Evolutionary conservation across 2,797 vertebrate species (phyloP).

Genomic region (Nannoperca australis): DNA sequence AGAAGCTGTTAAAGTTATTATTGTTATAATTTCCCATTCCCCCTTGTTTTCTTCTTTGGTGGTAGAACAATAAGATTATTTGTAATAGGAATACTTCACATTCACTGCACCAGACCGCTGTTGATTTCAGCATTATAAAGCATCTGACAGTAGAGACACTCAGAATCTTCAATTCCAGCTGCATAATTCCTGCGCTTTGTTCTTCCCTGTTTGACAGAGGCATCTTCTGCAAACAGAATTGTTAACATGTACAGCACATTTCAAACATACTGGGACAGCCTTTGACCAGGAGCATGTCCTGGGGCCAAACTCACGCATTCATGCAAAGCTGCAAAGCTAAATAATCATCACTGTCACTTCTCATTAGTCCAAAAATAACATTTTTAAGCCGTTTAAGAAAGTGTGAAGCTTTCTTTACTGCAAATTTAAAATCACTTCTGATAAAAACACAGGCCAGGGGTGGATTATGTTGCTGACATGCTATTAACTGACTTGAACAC

Average conservation of each 20-base stretch:
- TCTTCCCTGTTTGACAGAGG: background rate
- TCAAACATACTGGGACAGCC: background rate
- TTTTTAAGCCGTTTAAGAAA: constrained; percentile 12
- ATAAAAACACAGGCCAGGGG: background rate
- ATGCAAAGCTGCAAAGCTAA: constrained; percentile 48
- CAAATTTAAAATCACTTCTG: too few species aligned
- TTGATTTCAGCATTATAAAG: constrained; percentile 32
- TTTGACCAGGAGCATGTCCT: constrained; percentile 38
- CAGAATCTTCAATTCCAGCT: constrained; percentile 1
- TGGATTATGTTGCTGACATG: background rate
- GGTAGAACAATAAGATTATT: constrained; percentile 18
- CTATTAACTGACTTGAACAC: background rate
- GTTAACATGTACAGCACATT: constrained; percentile 38
- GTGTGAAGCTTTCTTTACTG: constrained; percentile 9
- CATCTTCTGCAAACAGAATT: constrained; percentile 14
- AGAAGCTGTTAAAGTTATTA: constrained; percentile 26
- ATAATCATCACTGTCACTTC: constrained; percentile 53
- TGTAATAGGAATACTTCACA: constrained; percentile 25
- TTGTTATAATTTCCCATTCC: constrained; percentile 8
- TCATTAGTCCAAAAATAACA: constrained; percentile 20
- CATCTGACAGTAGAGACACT: constrained; percentile 25
- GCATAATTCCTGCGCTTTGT: background rate
- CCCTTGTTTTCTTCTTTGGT: constrained; percentile 5
- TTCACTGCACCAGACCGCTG: constrained; percentile 22
- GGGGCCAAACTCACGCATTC: constrained; percentile 48